phyloP scores from a whole-genome alignment of 2,113 vertebrate species.

The Scomber scombrus region DNA sequence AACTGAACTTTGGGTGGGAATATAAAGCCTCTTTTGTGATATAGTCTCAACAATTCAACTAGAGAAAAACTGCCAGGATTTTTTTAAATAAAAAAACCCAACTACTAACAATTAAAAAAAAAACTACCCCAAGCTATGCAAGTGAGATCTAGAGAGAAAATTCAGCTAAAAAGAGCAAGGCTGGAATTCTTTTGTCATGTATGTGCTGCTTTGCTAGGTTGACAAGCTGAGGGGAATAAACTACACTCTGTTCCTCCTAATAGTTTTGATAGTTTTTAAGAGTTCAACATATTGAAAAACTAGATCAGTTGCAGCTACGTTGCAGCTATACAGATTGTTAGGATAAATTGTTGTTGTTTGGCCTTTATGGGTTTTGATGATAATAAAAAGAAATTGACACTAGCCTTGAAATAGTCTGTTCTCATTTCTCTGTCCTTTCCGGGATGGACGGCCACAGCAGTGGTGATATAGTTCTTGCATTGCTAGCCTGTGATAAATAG shows the following conservation, averaged over 20 bases:
- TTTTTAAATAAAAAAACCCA: background rate
- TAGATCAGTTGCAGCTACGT: background rate
- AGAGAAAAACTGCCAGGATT: constrained; percentile 3
- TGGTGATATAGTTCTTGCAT: constrained; percentile 55
- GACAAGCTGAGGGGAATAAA: background rate
- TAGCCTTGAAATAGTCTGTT: constrained; percentile 20
- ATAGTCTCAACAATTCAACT: constrained; percentile 35
- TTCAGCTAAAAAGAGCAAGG: background rate
- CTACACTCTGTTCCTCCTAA: background rate
- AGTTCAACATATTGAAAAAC: too few relatives aligned
- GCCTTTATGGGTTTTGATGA: background rate
- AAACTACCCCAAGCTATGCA: constrained; percentile 5
- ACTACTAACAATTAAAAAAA: background rate
- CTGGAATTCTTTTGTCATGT: background rate
- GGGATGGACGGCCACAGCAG: constrained; percentile 60
- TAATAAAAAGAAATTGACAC: constrained; percentile 13
- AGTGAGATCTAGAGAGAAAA: constrained; percentile 5
- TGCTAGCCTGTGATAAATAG: constrained; percentile 50
- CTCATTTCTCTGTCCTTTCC: constrained; percentile 34
- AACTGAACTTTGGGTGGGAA: background rate
- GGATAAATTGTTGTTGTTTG: background rate
- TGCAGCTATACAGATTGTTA: background rate
- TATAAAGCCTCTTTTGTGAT: constrained; percentile 23
- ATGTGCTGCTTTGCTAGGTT: too few relatives aligned
- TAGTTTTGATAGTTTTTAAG: too few relatives aligned